Base-by-base conservation (phyloP, 2,113 vertebrate genomes). In the Lamprologus speciosus region DNA sequence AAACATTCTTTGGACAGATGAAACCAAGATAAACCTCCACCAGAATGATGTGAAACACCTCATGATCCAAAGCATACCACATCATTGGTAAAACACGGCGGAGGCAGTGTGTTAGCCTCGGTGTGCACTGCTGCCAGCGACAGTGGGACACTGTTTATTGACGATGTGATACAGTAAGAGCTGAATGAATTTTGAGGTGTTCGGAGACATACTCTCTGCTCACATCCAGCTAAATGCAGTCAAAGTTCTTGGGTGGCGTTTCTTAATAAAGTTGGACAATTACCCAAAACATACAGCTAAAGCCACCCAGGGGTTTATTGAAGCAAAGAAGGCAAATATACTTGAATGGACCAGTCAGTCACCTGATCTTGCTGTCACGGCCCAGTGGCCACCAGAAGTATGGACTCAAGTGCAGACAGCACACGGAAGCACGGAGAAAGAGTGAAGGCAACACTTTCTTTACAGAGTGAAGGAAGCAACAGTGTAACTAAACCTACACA, bases 31-130 rank as follows among this genome's bases (percentile, higher is more conserved):
- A 4, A 57, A 57, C 55, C 4, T 57, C 55, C 0, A 9, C 7
- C 13, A 57, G 23, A 57, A 57, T 28, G 55, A 57, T 57, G 23
- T 21, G 21, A 26, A 55, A 28, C 57, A 1, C 8, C 26, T 60
- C 26, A 31, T 31, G 8, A 60, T 31, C 57, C 57, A 60, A 31
- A 60, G 57, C 14, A 19, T 19, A 60, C 9, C 16, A 19, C 16
- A 19, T 33, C 28, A 0, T 10, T 31, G 14, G 57, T 60, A 6
- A 31, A 17, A 31, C 26, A 60, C 0, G 8, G 57, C 5, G 14
- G 26, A 31, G 26, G 26, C 57, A 60, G 28, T 10, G 28, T 33
- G 2, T 33, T 60, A 19, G 57, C 57, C 28, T 63, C 5, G 2
- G 4, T 3, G 28, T 63, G 28, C 16, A 63, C 9, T 19, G 28